A percentile compares a stretch with the other conserved stretches of the same genome.
phyloP scores from a whole-genome alignment of 2,113 vertebrate genomes.

The Dasyornis broadbenti region DNA sequence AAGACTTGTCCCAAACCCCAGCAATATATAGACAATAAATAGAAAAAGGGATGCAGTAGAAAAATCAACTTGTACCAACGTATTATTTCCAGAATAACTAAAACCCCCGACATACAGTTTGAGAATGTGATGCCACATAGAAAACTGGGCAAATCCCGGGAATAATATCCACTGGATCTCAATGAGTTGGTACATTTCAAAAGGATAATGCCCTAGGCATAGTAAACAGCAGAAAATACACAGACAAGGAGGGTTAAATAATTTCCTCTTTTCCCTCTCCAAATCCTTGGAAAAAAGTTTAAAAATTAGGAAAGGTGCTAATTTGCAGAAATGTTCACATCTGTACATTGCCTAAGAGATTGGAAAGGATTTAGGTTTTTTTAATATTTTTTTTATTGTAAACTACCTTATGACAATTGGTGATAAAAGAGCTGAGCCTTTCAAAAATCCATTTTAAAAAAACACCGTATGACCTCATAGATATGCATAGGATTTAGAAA shows the following conservation, averaged over 20 bases:
- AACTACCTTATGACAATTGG: constrained; percentile 42
- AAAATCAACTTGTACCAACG: background rate
- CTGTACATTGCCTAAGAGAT: background rate
- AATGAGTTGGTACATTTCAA: background rate
- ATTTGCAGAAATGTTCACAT: background rate
- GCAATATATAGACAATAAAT: background rate
- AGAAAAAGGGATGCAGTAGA: background rate
- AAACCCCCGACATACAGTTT: background rate
- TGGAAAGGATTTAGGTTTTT: background rate
- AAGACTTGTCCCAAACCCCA: background rate
- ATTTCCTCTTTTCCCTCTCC: background rate
- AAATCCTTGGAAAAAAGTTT: background rate
- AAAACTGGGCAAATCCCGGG: background rate
- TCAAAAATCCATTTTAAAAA: constrained; percentile 51
- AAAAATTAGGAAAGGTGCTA: background rate
- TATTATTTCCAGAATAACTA: background rate
- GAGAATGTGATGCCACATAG: background rate
- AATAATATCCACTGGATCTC: background rate
- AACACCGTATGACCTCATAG: constrained; percentile 49
- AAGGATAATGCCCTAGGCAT: background rate
- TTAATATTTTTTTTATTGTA: background rate
- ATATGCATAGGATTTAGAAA: constrained; percentile 67
- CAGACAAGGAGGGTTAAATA: background rate
- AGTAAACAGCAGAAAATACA: background rate
- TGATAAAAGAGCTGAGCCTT: constrained; percentile 36